Evolutionary conservation across 1,140 invertebrate genomes (phyloP), one percentile per base, ranked within the genome.

Genomic region (Physella acuta): DNA sequence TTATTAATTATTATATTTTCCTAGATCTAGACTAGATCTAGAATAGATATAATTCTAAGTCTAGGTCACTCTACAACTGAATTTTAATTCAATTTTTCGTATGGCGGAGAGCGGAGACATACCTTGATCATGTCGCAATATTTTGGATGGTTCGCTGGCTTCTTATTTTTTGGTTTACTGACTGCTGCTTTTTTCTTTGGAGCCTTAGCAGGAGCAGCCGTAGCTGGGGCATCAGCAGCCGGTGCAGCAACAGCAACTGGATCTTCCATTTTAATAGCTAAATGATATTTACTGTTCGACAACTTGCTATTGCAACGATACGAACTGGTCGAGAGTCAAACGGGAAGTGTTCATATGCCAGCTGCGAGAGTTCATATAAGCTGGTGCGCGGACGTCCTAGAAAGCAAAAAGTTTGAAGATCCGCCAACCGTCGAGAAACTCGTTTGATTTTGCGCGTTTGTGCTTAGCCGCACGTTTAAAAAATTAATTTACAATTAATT

Each of bases 171-270:
- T 28, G 76, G 49, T 31, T 60, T 53, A 8, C n/a, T 67, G 16
- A 8, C 33, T 28, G n/a, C 55, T 31, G 73, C 65, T 49, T 74
- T 76, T 71, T 79, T 79, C 65, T 79, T 80, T 36, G 78, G 63
- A 26, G 71, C 74, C 30, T 75, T 66, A 3, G 63, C 53, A 17
- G 72, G 73, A 16, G 68, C 56, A 28, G 69, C 26, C 30, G 70
- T 58, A 31, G 69, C 20, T 56, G 68, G 55, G 8, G 71, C 44
- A 30, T 69, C 44, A 14, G 70, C 51, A 24, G 65, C 59, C 20
- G 60, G 52, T 49, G 44, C 36, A 11, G 65, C 28, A 51, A 70
- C 70, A 53, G 66, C 44, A 64, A 71, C 71, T 24, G 39, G 3
- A 34, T 61, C 52, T 16, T 31, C 37, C 58, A 60, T 67, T 49